Base-by-base conservation (phyloP, 2,888 invertebrate genomes). In the Cheilosia urbana region DNA sequence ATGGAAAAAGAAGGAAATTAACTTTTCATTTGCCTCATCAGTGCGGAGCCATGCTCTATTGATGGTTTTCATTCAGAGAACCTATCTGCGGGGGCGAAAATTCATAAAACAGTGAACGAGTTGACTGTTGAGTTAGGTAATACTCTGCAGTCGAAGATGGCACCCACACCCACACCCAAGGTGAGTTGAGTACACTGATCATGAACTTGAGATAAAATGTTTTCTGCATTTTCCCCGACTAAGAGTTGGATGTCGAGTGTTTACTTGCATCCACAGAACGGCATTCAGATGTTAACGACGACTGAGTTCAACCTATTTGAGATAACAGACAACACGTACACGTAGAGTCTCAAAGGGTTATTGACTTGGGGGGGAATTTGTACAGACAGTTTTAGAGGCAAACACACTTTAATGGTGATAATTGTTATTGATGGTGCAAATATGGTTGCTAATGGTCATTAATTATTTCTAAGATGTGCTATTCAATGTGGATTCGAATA, bases 151-250 rank as follows among this genome's bases (percentile, higher is more conserved):
- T 6, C 13, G 24, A 42, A 69, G 66, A 37, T 40, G 51, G 11
- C 21, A 11, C 51, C 49, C 51, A 51, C 21, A 11, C 51, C 49
- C 51, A 51, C 6, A 21, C 21, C 19, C 21, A 51, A 21, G 24
- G 51, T 24, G 24, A 24, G 51, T 13, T 15, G 24, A 51, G 15
- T 21, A 24, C 45, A 45, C 62, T 68, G 73, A 83, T 83, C 68
- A 73, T 71, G 78, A 83, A 83, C 83, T 83, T 83, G 42, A 83
- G 83, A 83, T 83, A 78, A 63, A 78, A 72, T 42, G 47, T 66
- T 55, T 69, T 73, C 42, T 51, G 53, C 42, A 57, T 71, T 76
- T 47, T 24, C 30, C 27, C 13, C 27, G 19, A 24, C 40, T 51
- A 45, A 60, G 53, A 34, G 45, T 53, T 60, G 49, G 17, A 9